Percentiles rank a stretch among this genome's conserved stretches.
These are phyloP conservation scores for Vombatus ursinus DNA, from an alignment of 2,113 vertebrate genomes.

Conservation along the genomic window DNA sequence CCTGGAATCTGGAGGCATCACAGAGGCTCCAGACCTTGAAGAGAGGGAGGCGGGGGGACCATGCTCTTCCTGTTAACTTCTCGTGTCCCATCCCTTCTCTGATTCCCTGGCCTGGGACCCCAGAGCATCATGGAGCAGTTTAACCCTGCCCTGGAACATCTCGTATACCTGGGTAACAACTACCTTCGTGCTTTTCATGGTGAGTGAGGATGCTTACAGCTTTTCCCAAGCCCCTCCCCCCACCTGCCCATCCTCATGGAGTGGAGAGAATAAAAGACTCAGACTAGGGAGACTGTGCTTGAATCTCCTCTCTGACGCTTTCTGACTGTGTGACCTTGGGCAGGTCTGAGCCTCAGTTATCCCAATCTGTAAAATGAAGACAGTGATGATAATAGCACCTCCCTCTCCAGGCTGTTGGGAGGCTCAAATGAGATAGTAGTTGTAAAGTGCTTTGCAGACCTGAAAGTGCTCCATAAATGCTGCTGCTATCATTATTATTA, in stretches of 20 bases:
- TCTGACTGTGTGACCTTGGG: neutral
- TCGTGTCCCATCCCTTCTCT: neutral
- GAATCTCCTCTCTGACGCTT: neutral
- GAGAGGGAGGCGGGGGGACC: fast-evolving
- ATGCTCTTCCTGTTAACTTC: fast-evolving
- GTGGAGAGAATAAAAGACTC: neutral
- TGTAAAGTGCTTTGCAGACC: too few relatives aligned
- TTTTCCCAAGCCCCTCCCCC: neutral
- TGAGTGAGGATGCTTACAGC: constrained; percentile 75
- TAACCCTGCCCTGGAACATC: constrained; percentile 93
- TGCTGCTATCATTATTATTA: too few relatives aligned
- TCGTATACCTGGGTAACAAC: constrained; percentile 93
- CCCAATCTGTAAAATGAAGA: neutral
- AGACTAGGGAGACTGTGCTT: neutral
- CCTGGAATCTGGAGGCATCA: too few relatives aligned
- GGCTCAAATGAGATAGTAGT: too few relatives aligned
- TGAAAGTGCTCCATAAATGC: too few relatives aligned
- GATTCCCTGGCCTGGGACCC: neutral
- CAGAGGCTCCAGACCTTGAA: neutral
- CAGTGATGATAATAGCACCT: neutral
- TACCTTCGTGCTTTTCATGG: constrained; percentile 93
- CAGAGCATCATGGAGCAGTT: constrained; percentile 95
- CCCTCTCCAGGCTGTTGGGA: neutral
- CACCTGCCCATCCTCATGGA: too few relatives aligned
- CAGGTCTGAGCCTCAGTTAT: neutral